Base-by-base conservation (phyloP, 2,797 vertebrate genomes). In the Anguilla pacifica region DNA sequence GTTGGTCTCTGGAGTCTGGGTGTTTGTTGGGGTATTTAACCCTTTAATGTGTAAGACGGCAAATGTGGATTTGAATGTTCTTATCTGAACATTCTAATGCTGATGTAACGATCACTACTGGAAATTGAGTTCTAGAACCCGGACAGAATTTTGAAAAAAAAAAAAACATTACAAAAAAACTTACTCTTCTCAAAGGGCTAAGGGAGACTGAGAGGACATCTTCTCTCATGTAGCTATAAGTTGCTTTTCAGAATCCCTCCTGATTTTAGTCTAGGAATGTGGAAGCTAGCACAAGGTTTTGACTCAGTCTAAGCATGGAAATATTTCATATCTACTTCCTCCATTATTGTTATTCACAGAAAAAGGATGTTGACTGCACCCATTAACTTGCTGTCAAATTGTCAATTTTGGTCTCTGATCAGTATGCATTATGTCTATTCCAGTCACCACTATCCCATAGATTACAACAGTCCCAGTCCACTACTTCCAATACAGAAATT, bases 401-500 rank as follows among this genome's bases (percentile, higher is more conserved):
- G 19, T 49, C 49, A 7, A 22, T 59, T 72, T 64, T 43, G 82
- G 70, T 35, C 19, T 55, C 64, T 70, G 64, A 53, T 74, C 10
- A 49, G 31, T 84, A 46, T 70, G 46, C 67, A 51, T 43, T 74
- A 70, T 9, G 85, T 53, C 67, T 28, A 31, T 43, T 25, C 51
- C 11, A 61, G 9, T 70, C 43, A 87, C 10, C 53, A 28, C 61
- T 39, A 79, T 43, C 46, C 49, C 43, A 6, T 25, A 51, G 19
- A 28, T 43, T 46, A 31, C 64, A 55, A 43, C 43, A 25, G 64
- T 25, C 51, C 51, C 79, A 22, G 25, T 82, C 61, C 81, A 57
- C 59, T 59, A 82, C 86, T 83, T 67, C 43, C 25, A 87, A 25
- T 35, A 35, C 49, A 74, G 51, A 77, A 74, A 84, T 61, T 49